These are phyloP conservation scores for Bhutanitis thaidina DNA, from an alignment of 2,888 invertebrate genomes.

Conservation along the genomic window DNA sequence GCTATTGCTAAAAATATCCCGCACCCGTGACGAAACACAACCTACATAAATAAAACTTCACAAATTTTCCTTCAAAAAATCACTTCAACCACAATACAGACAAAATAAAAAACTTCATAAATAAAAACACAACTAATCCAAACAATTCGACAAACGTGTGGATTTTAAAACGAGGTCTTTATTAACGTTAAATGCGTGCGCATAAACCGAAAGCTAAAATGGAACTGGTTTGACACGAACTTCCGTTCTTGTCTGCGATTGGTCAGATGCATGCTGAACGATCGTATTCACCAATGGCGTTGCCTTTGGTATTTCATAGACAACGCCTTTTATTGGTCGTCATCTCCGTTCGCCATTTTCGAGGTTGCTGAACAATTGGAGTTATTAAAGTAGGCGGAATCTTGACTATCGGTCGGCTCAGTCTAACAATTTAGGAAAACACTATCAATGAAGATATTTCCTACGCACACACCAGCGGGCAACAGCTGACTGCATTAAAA, in stretches of 20 bases:
- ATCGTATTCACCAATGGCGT: conserved; percentile 49
- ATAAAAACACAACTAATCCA: conserved; percentile 9
- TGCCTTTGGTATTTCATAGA: conserved; percentile 37
- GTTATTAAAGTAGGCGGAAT: conserved; percentile 68
- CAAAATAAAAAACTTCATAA: conserved; percentile 2
- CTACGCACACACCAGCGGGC: conserved; percentile 35
- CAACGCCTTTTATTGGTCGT: conserved; percentile 70
- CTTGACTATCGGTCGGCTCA: conserved; percentile 20
- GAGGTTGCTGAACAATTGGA: conserved; percentile 67
- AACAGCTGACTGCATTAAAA: conserved; percentile 57
- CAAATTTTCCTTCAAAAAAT: conserved; percentile 3
- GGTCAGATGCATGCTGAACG: conserved; percentile 46
- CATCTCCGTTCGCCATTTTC: conserved; percentile 69
- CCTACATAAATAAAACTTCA: conserved; percentile 43
- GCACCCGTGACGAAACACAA: conserved; percentile 65
- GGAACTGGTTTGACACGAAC: conserved; percentile 71
- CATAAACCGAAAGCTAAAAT: conserved; percentile 55
- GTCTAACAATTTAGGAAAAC: conserved; percentile 41
- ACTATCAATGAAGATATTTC: conserved; percentile 44
- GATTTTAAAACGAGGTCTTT: background rate
- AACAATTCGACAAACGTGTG: conserved; percentile 29
- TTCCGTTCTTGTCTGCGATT: conserved; percentile 57
- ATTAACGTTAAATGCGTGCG: conserved; percentile 39
- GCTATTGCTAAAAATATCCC: conserved; percentile 74
- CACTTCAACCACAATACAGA: conserved; percentile 23